Conservation (phyloP, 1,140 invertebrate genomes). For the Andricus grossulariae region DNA sequence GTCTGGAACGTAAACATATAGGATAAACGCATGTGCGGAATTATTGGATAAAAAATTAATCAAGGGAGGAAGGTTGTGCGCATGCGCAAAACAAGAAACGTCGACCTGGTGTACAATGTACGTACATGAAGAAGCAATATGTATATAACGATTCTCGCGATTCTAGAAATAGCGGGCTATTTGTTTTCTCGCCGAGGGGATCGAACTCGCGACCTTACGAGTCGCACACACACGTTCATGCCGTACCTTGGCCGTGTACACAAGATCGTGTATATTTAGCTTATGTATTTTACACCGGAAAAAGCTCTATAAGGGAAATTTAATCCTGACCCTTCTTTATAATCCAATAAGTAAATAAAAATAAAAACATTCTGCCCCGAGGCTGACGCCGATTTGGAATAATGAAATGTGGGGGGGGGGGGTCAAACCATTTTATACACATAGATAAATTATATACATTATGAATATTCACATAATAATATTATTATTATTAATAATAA, state of each 20-base stretch:
- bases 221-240: neutral
- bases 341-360: neutral
- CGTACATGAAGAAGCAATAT: conserved; percentile 34
- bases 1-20: neutral
- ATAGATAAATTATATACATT: no score
- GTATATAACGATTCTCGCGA: conserved; percentile 22
- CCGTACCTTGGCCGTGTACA: conserved; percentile 24
- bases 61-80: conserved; percentile 31
- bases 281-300: neutral
- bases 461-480: no score
- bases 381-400: no score
- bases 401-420: no score
- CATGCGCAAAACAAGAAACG: conserved; percentile 30
- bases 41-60: conserved; percentile 31
- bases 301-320: neutral
- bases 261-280: conserved; percentile 21
- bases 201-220: conserved; percentile 38
- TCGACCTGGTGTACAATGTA: neutral
- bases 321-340: neutral
- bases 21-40: neutral
- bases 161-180: conserved; percentile 36
- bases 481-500: no score
- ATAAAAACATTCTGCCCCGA: no score
- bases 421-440: no score
- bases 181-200: conserved; percentile 36